phyloP scores from a whole-genome alignment of 1,140 invertebrate species.

The Magallana ariakensis region DNA sequence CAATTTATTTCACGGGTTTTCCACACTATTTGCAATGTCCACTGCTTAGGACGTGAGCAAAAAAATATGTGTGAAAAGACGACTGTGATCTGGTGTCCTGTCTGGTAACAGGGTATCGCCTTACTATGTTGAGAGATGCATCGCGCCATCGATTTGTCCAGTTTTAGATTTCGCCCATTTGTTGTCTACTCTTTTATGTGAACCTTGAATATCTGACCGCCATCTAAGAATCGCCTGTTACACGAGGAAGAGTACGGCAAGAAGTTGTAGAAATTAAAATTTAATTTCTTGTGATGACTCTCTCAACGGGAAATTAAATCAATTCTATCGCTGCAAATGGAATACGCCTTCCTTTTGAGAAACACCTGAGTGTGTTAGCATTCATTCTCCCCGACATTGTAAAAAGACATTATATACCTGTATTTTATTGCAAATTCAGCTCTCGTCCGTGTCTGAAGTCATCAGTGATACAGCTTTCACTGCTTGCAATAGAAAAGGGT shows the following conservation, averaged over 20 bases:
- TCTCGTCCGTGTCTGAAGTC: conserved; percentile 15
- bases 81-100: neutral
- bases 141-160: conserved; percentile 16
- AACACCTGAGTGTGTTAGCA: conserved; percentile 40
- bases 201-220: neutral
- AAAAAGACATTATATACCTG: conserved; percentile 47
- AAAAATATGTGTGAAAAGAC: neutral
- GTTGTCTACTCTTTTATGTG: too few relatives aligned
- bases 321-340: conserved; percentile 38
- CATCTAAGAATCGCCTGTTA: neutral
- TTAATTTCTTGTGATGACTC: conserved; percentile 32
- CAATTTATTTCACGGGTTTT: neutral
- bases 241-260: neutral
- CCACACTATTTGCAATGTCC: neutral
- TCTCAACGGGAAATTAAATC: conserved; percentile 39
- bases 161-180: neutral
- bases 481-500: conserved; percentile 33
- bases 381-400: conserved; percentile 37
- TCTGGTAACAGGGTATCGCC: neutral
- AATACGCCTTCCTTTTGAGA: conserved; percentile 39
- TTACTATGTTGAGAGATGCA: neutral
- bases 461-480: conserved; percentile 39
- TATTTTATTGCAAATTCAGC: conserved; percentile 42
- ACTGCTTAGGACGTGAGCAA: neutral
- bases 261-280: conserved; percentile 29